Base-by-base conservation (phyloP, 2,888 invertebrate species). In the Acholoe squamosa region DNA sequence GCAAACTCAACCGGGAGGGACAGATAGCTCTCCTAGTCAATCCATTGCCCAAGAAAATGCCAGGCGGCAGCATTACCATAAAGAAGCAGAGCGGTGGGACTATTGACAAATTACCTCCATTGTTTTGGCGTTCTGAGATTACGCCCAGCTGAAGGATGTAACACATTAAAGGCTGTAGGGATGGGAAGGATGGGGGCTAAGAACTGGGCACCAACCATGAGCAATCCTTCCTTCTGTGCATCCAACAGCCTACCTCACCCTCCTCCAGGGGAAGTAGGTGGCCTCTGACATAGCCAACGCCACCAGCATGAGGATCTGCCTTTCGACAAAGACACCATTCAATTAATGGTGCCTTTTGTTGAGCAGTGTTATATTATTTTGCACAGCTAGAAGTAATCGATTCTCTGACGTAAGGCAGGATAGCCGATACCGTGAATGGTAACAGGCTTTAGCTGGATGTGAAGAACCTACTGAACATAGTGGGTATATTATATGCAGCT, bases 21-120 rank as follows among this genome's bases (percentile, higher is more conserved):
- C 61, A 61, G 61, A 43, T 61, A 61, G n/a, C 61, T 61, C n/a
- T n/a, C n/a, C 22, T n/a, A 61, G 61, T 61, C 61, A 61, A 61
- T 61, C 22, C 61, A 19, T 19, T 19, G 61, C 1, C n/a, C 12
- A 61, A n/a, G 61, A 61, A 61, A 61, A 61, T n/a, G 61, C 12
- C 61, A 61, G 61, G 61, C 61, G 61, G 76, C 76, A 76, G 76
- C 76, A 76, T 76, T 25, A 76, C 28, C 76, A 76, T 76, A 31
- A 31, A 76, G 76, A 76, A 76, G 31, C 19, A 61, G 31, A 28
- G 76, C 76, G 16, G 31, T 31, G 76, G 76, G 28, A 76, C 25
- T 76, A 76, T 76, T 76, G 76, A 76, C 76, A 76, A 76, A 76
- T 76, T 76, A 76, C 76, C 28, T 76, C 28, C 76, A 76, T 31